Conservation (phyloP, 1,140 invertebrate genomes). For the Hypsibius dujardini region DNA sequence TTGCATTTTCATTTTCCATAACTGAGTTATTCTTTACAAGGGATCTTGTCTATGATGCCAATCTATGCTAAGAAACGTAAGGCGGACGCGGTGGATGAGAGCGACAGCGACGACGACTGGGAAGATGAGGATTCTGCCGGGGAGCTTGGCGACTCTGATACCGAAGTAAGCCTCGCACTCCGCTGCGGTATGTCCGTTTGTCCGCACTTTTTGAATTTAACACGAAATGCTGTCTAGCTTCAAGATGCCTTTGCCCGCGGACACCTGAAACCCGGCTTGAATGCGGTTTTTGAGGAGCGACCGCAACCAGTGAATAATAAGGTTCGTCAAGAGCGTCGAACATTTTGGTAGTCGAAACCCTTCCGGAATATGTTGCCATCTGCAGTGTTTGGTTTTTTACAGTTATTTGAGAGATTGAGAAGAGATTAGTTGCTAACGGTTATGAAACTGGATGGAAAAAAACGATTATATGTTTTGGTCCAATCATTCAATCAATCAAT, state of each 20-base stretch:
- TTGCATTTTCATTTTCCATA: too few species aligned
- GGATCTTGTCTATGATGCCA: too few species aligned
- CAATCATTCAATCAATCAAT: too few species aligned
- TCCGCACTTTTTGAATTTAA: neutral
- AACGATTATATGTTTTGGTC: too few species aligned
- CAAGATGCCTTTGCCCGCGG: constrained; percentile 65
- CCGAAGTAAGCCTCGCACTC: constrained; percentile 17
- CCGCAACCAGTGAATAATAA: constrained; percentile 35
- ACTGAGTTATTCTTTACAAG: too few species aligned
- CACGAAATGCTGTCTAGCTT: constrained; percentile 39
- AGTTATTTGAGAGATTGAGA: too few species aligned
- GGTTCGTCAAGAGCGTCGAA: constrained; percentile 7
- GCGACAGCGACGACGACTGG: constrained; percentile 19
- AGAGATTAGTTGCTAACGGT: too few species aligned
- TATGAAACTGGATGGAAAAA: too few species aligned
- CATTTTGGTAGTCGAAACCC: constrained; percentile 19
- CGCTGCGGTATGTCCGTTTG: neutral
- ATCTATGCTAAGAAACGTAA: too few species aligned
- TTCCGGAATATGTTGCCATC: constrained; percentile 23
- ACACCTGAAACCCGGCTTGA: constrained; percentile 60
- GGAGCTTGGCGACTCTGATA: constrained; percentile 18
- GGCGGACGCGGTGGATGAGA: too few species aligned
- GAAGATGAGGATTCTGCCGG: constrained; percentile 20
- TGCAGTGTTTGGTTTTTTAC: too few species aligned
- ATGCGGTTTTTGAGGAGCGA: constrained; percentile 34